phyloP scores from a whole-genome alignment of 2,113 vertebrate genomes.

The Labrus mixtus region DNA sequence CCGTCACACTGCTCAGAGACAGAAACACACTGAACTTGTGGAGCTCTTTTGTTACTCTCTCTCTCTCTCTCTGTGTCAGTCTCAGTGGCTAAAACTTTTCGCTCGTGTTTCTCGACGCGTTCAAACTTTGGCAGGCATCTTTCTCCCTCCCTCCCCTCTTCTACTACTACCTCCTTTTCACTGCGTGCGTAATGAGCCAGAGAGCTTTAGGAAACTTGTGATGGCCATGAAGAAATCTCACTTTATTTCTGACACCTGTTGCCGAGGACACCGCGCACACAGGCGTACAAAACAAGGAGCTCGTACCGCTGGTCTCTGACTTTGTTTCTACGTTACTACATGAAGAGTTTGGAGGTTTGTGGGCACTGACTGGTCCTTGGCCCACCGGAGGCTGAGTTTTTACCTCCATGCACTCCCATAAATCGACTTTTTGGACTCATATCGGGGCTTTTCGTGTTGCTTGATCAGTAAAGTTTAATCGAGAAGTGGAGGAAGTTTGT shows the following conservation, averaged over 20 bases:
- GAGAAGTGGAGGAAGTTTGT: conserved; percentile 5
- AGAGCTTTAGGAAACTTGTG: conserved; percentile 58
- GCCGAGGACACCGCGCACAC: conserved; percentile 42
- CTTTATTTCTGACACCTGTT: conserved; percentile 75
- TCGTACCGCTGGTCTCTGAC: background rate
- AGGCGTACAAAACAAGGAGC: background rate
- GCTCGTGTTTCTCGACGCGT: conserved; percentile 24
- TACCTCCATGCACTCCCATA: background rate
- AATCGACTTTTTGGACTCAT: conserved; percentile 13
- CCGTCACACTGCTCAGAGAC: background rate
- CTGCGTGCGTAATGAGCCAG: conserved; percentile 48
- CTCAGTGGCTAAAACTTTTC: conserved; percentile 32
- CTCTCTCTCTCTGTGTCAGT: background rate
- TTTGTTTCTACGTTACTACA: background rate
- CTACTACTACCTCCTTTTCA: background rate
- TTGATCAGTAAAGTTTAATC: background rate
- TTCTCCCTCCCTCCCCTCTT: conserved; percentile 1
- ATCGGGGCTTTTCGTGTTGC: conserved; percentile 6
- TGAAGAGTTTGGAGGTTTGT: conserved; percentile 5
- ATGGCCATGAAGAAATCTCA: conserved; percentile 50
- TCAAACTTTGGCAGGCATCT: conserved; percentile 25
- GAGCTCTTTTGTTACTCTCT: conserved; percentile 9
- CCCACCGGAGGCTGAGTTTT: conserved; percentile 1
- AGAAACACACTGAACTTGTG: background rate
- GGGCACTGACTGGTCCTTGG: conserved; percentile 15